phyloP scores from a whole-genome alignment of 2,888 invertebrate species.

The Torymus aiolomorphi region DNA sequence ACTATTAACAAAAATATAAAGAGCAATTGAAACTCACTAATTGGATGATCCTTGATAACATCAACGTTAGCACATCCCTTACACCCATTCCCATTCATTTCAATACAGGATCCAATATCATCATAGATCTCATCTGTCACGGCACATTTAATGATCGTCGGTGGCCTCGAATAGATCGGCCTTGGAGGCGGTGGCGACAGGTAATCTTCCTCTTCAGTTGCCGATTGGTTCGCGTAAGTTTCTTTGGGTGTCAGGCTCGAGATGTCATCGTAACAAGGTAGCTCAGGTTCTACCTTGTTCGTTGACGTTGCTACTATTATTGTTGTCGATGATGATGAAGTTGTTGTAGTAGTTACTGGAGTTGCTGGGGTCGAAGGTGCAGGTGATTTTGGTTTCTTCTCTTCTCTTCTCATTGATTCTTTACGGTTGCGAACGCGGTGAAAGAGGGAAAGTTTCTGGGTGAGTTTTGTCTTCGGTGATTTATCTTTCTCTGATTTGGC shows the following conservation, averaged over 20 bases:
- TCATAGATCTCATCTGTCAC: conserved; percentile 67
- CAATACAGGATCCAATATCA: conserved; percentile 63
- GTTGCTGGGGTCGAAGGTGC: conserved; percentile 62
- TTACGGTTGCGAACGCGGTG: conserved; percentile 65
- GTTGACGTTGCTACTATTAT: background rate
- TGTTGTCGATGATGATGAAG: background rate
- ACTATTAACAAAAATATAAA: too few species aligned
- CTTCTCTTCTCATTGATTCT: conserved; percentile 60
- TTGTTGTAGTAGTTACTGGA: conserved; percentile 17
- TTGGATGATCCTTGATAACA: conserved; percentile 37
- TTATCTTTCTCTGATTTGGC: conserved; percentile 43
- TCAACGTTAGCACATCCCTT: conserved; percentile 42
- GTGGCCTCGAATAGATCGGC: conserved; percentile 65
- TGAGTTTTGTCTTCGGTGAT: conserved; percentile 57
- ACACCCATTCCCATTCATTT: conserved; percentile 28
- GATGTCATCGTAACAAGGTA: conserved; percentile 66
- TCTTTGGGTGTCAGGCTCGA: conserved; percentile 50
- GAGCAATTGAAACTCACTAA: conserved; percentile 18
- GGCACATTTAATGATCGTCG: conserved; percentile 44
- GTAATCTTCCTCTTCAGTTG: conserved; percentile 62
- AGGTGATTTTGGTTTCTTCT: conserved; percentile 43
- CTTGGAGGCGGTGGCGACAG: conserved; percentile 69
- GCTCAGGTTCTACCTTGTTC: conserved; percentile 36
- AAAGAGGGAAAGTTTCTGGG: conserved; percentile 68
- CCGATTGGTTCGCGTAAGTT: background rate